Conservation (phyloP, 2,888 invertebrate species). For the Erynnis tages region DNA sequence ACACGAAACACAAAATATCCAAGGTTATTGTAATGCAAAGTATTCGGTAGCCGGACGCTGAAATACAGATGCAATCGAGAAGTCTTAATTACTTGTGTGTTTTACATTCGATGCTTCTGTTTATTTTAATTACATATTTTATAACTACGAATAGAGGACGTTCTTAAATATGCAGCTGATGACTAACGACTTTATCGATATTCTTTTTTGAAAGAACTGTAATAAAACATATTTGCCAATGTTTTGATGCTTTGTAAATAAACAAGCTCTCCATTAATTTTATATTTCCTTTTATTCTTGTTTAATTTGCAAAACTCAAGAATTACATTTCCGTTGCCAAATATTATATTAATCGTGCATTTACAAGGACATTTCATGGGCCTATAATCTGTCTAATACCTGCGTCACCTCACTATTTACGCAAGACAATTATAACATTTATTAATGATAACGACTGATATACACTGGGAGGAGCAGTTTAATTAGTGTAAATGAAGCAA, state of each 20-base stretch:
- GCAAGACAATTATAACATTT: slow-evolving; percentile 12
- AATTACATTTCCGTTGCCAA: too few relatives aligned
- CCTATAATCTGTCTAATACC: neutral
- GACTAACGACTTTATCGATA: neutral
- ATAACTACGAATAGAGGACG: neutral
- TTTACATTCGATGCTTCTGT: neutral
- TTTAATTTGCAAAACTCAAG: too few relatives aligned
- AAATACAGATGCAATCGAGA: slow-evolving; percentile 6
- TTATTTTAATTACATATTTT: slow-evolving; percentile 8
- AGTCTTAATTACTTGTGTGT: slow-evolving; percentile 1
- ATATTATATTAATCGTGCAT: too few relatives aligned
- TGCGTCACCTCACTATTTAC: neutral
- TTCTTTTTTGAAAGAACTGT: too few relatives aligned
- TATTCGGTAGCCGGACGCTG: neutral
- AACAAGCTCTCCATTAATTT: too few relatives aligned
- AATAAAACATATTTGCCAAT: too few relatives aligned
- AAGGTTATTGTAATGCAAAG: slow-evolving; percentile 7
- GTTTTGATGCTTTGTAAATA: too few relatives aligned
- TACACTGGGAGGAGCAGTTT: slow-evolving; percentile 6
- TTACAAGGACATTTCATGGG: too few relatives aligned
- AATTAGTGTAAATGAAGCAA: neutral
- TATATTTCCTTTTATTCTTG: too few relatives aligned
- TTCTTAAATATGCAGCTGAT: neutral
- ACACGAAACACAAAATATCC: neutral
- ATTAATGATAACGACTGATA: slow-evolving; percentile 13